Evolutionary conservation across 2,888 invertebrate species (phyloP).

Genomic region (Anagyrus pseudococci): DNA sequence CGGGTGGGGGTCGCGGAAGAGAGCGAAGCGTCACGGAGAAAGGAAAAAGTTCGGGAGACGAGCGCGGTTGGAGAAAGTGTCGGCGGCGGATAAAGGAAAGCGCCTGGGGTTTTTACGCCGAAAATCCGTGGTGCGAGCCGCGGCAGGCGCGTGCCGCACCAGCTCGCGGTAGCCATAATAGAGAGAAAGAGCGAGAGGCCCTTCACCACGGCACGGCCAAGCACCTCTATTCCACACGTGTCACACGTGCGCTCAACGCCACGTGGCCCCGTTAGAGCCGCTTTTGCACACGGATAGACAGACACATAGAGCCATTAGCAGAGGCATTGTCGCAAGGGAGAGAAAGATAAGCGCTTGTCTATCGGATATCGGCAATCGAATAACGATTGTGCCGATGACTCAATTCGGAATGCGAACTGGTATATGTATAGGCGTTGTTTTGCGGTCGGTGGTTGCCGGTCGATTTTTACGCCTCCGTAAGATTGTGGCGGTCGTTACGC

Average conservation of each 20-base stretch:
- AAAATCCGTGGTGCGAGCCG: no score
- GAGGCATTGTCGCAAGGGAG: not conserved
- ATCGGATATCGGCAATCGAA: not conserved
- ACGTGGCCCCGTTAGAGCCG: constrained; percentile 18
- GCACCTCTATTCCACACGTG: constrained; percentile 16
- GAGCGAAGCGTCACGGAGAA: no score
- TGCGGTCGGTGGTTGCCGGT: not conserved
- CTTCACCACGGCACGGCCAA: constrained; percentile 2
- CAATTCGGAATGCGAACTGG: not conserved
- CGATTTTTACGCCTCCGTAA: not conserved
- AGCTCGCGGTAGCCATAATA: not conserved
- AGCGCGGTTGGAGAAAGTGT: no score
- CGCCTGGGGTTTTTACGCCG: no score
- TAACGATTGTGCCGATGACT: not conserved
- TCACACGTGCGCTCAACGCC: constrained; percentile 23
- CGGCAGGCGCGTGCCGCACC: no score
- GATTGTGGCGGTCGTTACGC: no score
- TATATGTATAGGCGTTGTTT: no score
- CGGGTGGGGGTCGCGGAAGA: no score
- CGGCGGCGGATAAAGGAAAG: no score
- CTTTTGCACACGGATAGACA: no score
- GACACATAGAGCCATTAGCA: not conserved
- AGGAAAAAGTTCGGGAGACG: no score
- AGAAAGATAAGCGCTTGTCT: not conserved
- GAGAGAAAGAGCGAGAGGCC: not conserved